Evolutionary conservation across 2,113 vertebrate species (phyloP), one percentile per base, ranked within the genome.

Genomic region (Gallinago paraguaiae): DNA sequence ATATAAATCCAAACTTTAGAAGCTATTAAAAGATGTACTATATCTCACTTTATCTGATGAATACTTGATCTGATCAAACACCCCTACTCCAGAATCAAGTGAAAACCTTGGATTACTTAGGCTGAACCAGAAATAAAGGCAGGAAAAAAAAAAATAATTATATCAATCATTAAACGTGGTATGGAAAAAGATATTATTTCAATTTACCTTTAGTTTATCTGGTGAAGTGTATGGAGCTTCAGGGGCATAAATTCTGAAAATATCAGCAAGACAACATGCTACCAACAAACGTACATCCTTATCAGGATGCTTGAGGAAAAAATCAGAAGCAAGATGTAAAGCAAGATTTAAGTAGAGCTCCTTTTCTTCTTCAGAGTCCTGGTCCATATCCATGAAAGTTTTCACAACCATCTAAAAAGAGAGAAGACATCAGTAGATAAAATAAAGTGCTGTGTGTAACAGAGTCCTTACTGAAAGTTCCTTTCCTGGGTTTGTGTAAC

Each of bases 361-460:
- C 97, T 99, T 99, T 97, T 99, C 99, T 96, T 99, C 99, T 98
- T 99, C 99, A 8, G 99, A 99, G 94, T 99, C 99, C 97, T 99
- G 99, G 97, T 99, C 99, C 99, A 99, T 99, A 97, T 99, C 99
- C 99, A 99, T 99, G 97, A 99, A 99, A 51, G 99, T 99, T 98
- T 99, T 99, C 76, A 99, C 99, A 96, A 99, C 99, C 99, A 99
- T 99, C 99, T 99, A 96, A 27, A 95, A 57, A 92, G 87, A 90
- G 17, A 96, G 15, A 68, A 91, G 48, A 86, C 11, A 64, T 86
- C 59, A 87, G n/a, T 75, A 89, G 53, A 77, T 57, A 82, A 63
- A 69, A 82, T 27, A 0, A 84, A 64, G 17, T 17, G 72, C 8
- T 85, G 24, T 15, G 20, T 28, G 7, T 65, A 77, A 86, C 88